These are phyloP conservation scores for Peromyscus aztecus DNA, from an alignment of 2,797 vertebrate genomes.

Conservation along the genomic window DNA sequence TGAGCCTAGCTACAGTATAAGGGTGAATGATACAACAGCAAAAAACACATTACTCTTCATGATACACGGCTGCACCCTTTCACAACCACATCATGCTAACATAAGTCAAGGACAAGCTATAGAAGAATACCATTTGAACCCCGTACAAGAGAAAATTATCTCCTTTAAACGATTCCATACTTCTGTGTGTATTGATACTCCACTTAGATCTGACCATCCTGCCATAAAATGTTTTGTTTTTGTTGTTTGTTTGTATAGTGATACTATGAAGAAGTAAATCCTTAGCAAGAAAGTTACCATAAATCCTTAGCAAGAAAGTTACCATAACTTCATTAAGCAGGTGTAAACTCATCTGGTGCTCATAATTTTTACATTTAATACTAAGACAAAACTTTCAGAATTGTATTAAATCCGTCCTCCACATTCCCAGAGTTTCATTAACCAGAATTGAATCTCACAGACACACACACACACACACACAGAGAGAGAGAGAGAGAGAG, in stretches of 20 bases:
- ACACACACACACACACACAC: neutral
- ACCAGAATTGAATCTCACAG: neutral
- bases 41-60: neutral
- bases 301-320: too few relatives aligned
- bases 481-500: too few relatives aligned
- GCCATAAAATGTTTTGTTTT: neutral
- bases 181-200: neutral
- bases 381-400: neutral
- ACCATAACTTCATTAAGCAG: neutral
- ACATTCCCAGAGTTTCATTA: neutral
- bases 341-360: neutral
- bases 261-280: neutral
- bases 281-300: neutral
- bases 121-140: neutral
- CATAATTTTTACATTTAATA: neutral
- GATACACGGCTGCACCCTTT: neutral
- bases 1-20: neutral
- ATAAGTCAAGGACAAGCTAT: neutral
- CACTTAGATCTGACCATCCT: neutral
- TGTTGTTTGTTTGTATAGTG: constrained; percentile 9
- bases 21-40: neutral
- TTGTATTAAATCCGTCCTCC: neutral
- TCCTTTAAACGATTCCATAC: neutral
- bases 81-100: neutral
- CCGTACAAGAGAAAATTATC: neutral